Evolutionary conservation across 2,888 invertebrate species (phyloP).

Genomic region (Branchipolynoe longqiensis): DNA sequence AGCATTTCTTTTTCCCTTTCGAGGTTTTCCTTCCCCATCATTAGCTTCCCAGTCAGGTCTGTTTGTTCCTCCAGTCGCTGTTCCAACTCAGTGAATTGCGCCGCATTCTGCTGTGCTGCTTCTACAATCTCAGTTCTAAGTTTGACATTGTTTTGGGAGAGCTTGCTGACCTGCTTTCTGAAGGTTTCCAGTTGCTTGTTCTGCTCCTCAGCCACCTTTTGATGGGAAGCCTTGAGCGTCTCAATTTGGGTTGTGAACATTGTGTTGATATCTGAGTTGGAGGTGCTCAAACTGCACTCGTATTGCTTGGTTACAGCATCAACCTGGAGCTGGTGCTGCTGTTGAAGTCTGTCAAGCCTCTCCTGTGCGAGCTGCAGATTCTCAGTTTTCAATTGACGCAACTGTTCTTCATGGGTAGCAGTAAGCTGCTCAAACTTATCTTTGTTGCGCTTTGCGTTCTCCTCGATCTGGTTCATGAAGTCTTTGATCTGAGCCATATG

Average conservation of each 20-base stretch:
- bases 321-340: conserved; percentile 54
- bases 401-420: conserved; percentile 85
- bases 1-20: conserved; percentile 64
- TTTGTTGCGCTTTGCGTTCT: conserved; percentile 62
- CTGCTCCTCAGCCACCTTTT: conserved; percentile 72
- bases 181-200: conserved; percentile 69
- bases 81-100: conserved; percentile 29
- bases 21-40: conserved; percentile 74
- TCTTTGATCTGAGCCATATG: conserved; percentile 58
- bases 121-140: conserved; percentile 45
- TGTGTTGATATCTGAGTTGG: conserved; percentile 71
- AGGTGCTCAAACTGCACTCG: conserved; percentile 69
- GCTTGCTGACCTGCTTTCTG: conserved; percentile 57
- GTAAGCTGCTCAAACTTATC: conserved; percentile 77
- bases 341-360: not conserved
- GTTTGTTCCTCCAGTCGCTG: not conserved
- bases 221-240: conserved; percentile 68
- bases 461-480: conserved; percentile 62
- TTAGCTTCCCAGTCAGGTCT: conserved; percentile 65
- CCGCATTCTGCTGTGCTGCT: conserved; percentile 33
- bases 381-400: conserved; percentile 82
- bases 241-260: conserved; percentile 67
- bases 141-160: conserved; percentile 50
- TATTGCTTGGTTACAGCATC: conserved; percentile 70
- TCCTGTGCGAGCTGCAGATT: conserved; percentile 15